Evolutionary conservation across 2,888 invertebrate genomes (phyloP).

Genomic region (Alsophila aescularia): DNA sequence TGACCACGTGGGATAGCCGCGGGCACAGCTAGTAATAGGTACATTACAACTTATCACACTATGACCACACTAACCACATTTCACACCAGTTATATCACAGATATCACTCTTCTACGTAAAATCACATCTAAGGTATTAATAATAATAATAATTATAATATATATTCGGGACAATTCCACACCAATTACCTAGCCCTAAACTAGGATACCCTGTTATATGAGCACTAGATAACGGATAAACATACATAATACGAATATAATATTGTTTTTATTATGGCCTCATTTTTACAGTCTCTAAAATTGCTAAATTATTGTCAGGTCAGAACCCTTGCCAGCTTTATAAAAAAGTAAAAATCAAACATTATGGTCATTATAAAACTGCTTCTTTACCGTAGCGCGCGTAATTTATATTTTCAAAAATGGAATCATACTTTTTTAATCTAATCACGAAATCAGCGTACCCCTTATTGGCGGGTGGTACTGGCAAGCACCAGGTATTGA

Average conservation of each 20-base stretch:
- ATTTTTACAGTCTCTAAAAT: constrained; percentile 9
- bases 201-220: too few species aligned
- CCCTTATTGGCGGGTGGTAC: constrained; percentile 65
- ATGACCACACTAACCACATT: too few species aligned
- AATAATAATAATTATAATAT: too few species aligned
- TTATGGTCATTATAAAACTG: constrained; percentile 39
- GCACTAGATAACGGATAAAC: too few species aligned
- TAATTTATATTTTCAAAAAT: constrained; percentile 50
- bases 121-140: too few species aligned
- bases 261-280: not conserved
- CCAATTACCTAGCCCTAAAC: too few species aligned
- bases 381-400: constrained; percentile 34
- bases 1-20: too few species aligned
- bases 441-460: constrained; percentile 66
- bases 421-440: constrained; percentile 61
- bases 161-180: too few species aligned
- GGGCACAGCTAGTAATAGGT: too few species aligned
- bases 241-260: not conserved
- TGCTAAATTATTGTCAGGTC: constrained; percentile 4
- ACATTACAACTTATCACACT: too few species aligned
- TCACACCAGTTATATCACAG: too few species aligned
- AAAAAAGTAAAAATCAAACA: constrained; percentile 35
- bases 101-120: too few species aligned
- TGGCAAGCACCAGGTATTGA: constrained; percentile 73
- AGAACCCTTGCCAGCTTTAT: constrained; percentile 12